Evolutionary conservation across 2,113 vertebrate species (phyloP).

Genomic region (Polypterus bichir): DNA sequence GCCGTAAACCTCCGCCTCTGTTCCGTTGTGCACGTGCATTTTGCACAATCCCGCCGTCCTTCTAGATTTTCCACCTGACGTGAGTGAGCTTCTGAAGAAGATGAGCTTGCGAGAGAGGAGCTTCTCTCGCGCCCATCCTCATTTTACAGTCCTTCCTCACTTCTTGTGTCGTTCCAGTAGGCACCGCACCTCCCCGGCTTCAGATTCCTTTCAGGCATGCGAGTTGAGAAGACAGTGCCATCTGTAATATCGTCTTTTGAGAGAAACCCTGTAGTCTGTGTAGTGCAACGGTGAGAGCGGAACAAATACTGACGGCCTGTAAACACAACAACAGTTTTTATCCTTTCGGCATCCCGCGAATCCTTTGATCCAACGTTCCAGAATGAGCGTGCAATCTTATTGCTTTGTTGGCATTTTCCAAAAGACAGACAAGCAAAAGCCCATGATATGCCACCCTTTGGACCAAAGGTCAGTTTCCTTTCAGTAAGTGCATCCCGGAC

Average conservation of each 20-base stretch:
- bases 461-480: no score
- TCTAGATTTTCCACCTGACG: no score
- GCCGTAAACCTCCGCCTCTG: no score
- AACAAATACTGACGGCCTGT: neutral
- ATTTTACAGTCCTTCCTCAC: neutral
- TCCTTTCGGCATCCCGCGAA: neutral
- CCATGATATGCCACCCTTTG: neutral
- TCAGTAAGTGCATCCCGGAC: no score
- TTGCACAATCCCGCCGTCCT: no score
- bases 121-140: neutral
- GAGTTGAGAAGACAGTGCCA: neutral
- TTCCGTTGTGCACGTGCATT: no score
- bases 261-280: no score
- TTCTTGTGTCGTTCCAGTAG: neutral
- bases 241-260: neutral
- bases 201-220: neutral
- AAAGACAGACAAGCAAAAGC: neutral
- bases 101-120: no score
- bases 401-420: slow-evolving; percentile 4
- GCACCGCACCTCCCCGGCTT: neutral
- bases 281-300: no score
- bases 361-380: neutral
- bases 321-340: slow-evolving; percentile 6
- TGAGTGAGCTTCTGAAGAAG: no score
- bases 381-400: neutral